Evolutionary conservation across 2,113 vertebrate genomes (phyloP).

Genomic region (Psilopogon haemacephalus): DNA sequence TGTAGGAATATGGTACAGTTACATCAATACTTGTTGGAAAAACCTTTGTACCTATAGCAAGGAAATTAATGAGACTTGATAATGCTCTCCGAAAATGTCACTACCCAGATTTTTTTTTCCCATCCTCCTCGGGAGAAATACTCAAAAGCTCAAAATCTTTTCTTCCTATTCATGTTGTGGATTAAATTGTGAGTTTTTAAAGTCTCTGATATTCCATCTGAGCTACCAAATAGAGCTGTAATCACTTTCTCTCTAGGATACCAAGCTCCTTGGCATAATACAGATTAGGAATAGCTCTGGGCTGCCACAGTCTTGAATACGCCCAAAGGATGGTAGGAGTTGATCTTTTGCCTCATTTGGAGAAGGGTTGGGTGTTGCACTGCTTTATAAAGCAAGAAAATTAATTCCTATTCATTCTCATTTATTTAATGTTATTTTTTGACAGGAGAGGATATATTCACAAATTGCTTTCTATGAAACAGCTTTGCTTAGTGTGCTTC

Average conservation of each 20-base stretch:
- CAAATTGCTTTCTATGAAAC: neutral
- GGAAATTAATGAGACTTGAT: neutral
- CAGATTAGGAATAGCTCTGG: neutral
- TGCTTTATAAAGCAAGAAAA: neutral
- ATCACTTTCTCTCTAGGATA: neutral
- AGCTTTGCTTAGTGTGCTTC: neutral
- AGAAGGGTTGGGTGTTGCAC: neutral
- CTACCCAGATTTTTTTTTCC: neutral
- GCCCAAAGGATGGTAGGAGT: accelerated
- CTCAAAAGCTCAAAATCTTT: neutral
- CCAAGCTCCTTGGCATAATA: neutral
- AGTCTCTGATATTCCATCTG: neutral
- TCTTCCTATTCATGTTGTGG: neutral
- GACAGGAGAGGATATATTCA: neutral
- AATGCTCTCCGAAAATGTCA: neutral
- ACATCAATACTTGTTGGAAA: neutral
- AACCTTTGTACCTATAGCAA: neutral
- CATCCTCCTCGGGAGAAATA: neutral
- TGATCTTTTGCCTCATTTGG: neutral
- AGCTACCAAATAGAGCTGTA: neutral
- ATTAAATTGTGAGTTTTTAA: neutral
- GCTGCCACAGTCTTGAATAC: neutral
- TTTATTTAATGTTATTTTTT: neutral
- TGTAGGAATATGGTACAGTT: neutral
- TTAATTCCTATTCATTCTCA: neutral